Base-by-base conservation (phyloP, 2,113 vertebrate genomes). In the Lophius piscatorius region DNA sequence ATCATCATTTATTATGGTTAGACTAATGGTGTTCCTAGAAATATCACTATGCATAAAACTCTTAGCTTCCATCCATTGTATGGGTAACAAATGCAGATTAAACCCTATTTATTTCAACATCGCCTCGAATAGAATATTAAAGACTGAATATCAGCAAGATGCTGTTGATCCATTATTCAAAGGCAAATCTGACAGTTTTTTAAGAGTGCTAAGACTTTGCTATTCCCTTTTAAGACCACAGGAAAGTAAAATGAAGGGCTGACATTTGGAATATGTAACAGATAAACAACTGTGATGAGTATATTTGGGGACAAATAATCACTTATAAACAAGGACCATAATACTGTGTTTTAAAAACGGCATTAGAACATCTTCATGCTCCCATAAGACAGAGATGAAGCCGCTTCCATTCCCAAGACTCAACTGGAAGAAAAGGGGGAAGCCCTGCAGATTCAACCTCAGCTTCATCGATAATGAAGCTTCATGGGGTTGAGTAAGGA, bases 381-480 rank as follows among this genome's bases (percentile, higher is more conserved):
- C 9, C 34, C 44, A 40, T 9, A 34, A 60, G 23, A 40, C 17
- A 47, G 5, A 45, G n/a, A n/a, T 41, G 34, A 21, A 36, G 44
- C 10, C 6, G 52, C 23, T n/a, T 33, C 4, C 7, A 13, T 31
- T 39, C 33, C 16, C 9, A 4, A 9, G 14, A 23, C 34, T 17
- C 26, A 28, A 9, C 5, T 9, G 26, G 26, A 28, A 31, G 29
- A 38, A 63, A 48, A 8, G 17, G 58, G 66, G 59, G 31, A 78
- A 77, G 41, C 55, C 71, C 62, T 34, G 44, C 35, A 57, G 58
- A 54, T 64, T 59, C 29, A 62, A 17, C 48, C 54, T 47, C 41
- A 24, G 47, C 29, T 64, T 69, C 54, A 78, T 82, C 66, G 76
- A 81, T 84, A 82, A 81, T 75, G 51, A 59, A 83, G 40, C 16